These are phyloP conservation scores for Synanthedon formicaeformis DNA, from an alignment of 2,888 invertebrate species.

Conservation along the genomic window DNA sequence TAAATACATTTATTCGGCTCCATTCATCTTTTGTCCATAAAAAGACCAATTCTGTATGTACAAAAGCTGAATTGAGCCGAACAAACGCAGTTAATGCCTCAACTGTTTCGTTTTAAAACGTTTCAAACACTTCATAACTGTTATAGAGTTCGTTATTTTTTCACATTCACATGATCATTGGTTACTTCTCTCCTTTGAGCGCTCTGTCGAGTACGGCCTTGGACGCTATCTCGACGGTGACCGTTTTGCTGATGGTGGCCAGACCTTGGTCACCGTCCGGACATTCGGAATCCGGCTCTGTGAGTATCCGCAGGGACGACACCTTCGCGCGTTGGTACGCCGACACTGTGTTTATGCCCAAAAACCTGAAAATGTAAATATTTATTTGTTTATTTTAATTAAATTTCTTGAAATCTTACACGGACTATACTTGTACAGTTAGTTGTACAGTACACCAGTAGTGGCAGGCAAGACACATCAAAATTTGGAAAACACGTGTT, in stretches of 20 bases:
- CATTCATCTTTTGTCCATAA: too few relatives aligned
- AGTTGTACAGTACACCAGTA: too few relatives aligned
- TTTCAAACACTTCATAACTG: too few relatives aligned
- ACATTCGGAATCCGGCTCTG: conserved; percentile 26
- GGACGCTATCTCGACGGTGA: conserved; percentile 61
- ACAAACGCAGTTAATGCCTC: too few relatives aligned
- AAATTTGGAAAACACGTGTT: too few relatives aligned
- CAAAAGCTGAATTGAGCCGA: too few relatives aligned
- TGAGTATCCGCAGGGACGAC: conserved; percentile 81
- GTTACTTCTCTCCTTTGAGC: conserved; percentile 47
- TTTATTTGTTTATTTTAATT: conserved; percentile 18
- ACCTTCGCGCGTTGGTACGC: conserved; percentile 94
- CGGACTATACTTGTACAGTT: too few relatives aligned
- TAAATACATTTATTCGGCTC: too few relatives aligned
- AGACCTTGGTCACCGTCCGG: conserved; percentile 33
- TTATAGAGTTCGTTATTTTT: too few relatives aligned
- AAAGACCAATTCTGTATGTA: too few relatives aligned
- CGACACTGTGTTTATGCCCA: conserved; percentile 87
- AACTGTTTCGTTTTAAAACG: too few relatives aligned
- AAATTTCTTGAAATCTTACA: conserved; percentile 77
- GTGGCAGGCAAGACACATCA: too few relatives aligned
- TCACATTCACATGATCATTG: background rate
- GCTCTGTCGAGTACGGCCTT: conserved; percentile 51
- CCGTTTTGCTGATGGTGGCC: conserved; percentile 60
- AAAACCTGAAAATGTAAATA: conserved; percentile 71